These are phyloP conservation scores for Adelognathus sp. DNA, from an alignment of 2,888 invertebrate genomes.

Conservation along the genomic window DNA sequence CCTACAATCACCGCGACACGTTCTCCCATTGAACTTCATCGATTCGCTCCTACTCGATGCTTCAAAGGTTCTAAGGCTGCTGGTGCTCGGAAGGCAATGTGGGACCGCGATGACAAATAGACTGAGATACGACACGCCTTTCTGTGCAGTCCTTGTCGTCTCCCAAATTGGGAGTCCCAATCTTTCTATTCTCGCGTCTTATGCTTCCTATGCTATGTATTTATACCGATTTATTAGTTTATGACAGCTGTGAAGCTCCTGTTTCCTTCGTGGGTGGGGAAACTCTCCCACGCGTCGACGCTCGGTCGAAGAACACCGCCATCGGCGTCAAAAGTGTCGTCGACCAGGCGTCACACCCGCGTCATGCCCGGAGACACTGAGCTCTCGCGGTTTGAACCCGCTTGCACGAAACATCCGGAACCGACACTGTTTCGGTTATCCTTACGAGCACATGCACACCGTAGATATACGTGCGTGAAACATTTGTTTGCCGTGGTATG, in stretches of 20 bases:
- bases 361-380: conserved; percentile 4
- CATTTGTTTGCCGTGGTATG: conserved; percentile 12
- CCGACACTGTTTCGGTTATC: conserved; percentile 21
- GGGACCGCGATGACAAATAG: conserved; percentile 65
- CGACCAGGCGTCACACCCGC: conserved; percentile 6
- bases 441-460: background rate
- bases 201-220: background rate
- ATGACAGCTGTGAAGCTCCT: background rate
- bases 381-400: background rate
- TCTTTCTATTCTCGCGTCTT: background rate
- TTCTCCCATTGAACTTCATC: background rate
- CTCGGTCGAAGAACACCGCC: background rate
- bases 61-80: background rate
- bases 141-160: conserved; percentile 41
- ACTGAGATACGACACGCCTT: conserved; percentile 62
- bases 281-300: conserved; percentile 4
- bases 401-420: conserved; percentile 13
- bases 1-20: background rate
- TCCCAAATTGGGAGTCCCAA: no score
- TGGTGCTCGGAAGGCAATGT: background rate
- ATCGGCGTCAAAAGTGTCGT: background rate
- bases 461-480: background rate
- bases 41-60: background rate
- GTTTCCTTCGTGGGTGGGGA: background rate
- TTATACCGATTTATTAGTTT: background rate